These are phyloP conservation scores for Palythoa heliodiscus DNA, from an alignment of 92 coral and sea anemone genomes.

Conservation along the genomic window DNA sequence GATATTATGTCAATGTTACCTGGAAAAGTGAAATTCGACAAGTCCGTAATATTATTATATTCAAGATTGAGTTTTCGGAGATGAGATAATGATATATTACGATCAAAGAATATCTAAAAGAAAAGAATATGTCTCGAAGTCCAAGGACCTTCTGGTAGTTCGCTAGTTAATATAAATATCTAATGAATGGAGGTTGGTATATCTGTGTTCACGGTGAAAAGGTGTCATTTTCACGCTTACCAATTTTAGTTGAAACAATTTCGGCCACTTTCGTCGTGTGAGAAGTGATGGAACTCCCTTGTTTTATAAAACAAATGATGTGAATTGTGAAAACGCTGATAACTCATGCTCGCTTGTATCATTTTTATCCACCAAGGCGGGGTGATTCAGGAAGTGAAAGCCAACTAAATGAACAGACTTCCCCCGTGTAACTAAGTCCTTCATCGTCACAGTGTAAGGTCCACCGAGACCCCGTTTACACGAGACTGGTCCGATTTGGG, in stretches of 20 bases:
- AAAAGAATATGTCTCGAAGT: constrained; percentile 7
- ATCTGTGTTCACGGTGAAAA: constrained; percentile 46
- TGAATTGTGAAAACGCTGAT: constrained; percentile 54
- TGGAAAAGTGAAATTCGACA: neutral
- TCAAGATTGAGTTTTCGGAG: constrained; percentile 51
- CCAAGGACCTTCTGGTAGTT: constrained; percentile 75
- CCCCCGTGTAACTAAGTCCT: constrained; percentile 62
- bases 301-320: constrained; percentile 49
- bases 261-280: constrained; percentile 60
- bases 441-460: constrained; percentile 51
- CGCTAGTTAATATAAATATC: constrained; percentile 54
- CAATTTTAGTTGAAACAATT: constrained; percentile 64
- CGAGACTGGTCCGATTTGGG: too few species aligned
- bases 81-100: too few species aligned
- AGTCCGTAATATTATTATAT: neutral
- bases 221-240: constrained; percentile 38
- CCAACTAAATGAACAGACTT: constrained; percentile 70
- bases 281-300: constrained; percentile 43
- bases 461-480: too few species aligned
- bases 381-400: constrained; percentile 37
- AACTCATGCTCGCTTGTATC: constrained; percentile 3
- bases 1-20: neutral
- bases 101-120: too few species aligned
- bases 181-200: constrained; percentile 75
- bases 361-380: constrained; percentile 47